Evolutionary conservation across 2,113 vertebrate genomes (phyloP), one percentile per base, ranked within the genome.

Genomic region (Collichthys lucidus): DNA sequence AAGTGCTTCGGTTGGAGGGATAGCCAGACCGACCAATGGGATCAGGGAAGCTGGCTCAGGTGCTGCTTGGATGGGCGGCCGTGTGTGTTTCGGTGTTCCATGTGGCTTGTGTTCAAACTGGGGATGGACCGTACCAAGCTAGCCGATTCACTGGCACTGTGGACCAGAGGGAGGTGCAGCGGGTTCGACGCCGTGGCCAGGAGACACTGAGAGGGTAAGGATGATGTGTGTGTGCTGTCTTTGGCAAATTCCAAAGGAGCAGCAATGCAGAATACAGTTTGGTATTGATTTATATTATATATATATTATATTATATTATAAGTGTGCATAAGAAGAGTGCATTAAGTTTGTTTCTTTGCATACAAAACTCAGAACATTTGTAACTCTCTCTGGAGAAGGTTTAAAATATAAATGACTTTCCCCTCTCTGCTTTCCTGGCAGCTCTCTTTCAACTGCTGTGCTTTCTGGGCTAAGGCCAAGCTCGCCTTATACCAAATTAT

Each of bases 181-280:
- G 95, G 60, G 96, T 97, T 77, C 94, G 95, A 50, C 96, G 97
- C 68, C 94, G 96, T 67, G 96, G 97, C 86, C 96, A 96, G 50
- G 95, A 96, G 84, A 91, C 96, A 20, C 88, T 98, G 82, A 96
- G 97, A 92, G 97, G 97, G 97, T 99, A 94, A 17, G 96, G 26
- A 80, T 24, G 35, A 86, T 46, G 7, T 80, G 31, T 67, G 29
- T 84, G 56, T 77, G 44, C 2, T 59, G 22, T 78, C 20, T 67
- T 42, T 77, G 71, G 9, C 20, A 63, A 63, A 67, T 47, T 12
- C 14, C 14, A 44, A 49, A 19, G 17, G 44, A 59, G 50, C 42
- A 69, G 24, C 31, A 49, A 6, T 52, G n/a, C 61, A 53, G 11
- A 15, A 31, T 22, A 6, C 16, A n/a, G 4, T 63, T 26, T 60